A percentile compares a stretch with the other conserved stretches of the same genome.
Evolutionary conservation across 2,113 vertebrate species (phyloP).

Genomic region (Phaethon lepturus): DNA sequence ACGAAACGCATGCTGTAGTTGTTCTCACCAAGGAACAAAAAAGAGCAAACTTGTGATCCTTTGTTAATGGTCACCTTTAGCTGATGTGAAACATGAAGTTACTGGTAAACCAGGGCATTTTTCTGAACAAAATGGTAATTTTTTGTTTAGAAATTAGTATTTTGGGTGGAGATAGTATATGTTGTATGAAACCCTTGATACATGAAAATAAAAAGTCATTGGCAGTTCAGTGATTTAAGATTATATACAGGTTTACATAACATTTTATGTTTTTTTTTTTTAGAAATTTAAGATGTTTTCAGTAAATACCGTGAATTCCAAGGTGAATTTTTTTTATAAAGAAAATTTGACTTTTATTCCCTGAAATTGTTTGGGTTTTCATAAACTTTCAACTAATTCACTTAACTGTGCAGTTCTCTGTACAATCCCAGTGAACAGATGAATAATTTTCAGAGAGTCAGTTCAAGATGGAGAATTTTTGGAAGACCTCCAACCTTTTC

Average conservation of each 20-base stretch:
- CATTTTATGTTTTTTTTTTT: neutral
- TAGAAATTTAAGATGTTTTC: neutral
- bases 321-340: neutral
- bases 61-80: neutral
- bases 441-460: neutral
- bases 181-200: neutral
- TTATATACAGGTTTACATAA: constrained; percentile 22
- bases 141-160: neutral
- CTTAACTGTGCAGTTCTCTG: neutral
- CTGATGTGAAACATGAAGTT: neutral
- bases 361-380: neutral
- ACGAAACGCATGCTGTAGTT: neutral
- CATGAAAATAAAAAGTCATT: neutral
- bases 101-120: neutral
- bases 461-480: neutral
- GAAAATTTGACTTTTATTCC: neutral
- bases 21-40: neutral
- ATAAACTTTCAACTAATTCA: neutral
- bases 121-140: neutral
- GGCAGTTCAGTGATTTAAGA: neutral
- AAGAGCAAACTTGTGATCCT: neutral
- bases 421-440: neutral
- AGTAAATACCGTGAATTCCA: neutral
- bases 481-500: neutral
- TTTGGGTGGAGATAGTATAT: neutral